Evolutionary conservation across 2,797 vertebrate species (phyloP), one percentile per base, ranked within the genome.

Genomic region (Hydrophis major): DNA sequence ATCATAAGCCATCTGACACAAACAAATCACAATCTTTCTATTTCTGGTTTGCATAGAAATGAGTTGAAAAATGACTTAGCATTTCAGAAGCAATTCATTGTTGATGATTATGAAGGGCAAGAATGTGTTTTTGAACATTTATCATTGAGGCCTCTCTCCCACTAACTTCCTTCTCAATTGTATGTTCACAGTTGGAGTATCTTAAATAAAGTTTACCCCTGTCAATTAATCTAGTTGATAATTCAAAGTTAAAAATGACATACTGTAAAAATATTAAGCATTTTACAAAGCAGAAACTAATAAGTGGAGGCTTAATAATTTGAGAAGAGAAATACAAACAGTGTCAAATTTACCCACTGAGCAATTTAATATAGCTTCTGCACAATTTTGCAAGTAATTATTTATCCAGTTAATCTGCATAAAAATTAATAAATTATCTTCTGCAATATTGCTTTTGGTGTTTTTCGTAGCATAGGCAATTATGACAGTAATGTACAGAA

Each of bases 361-460:
- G 95, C 96, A 95, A 91, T 97, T 97, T 95, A 96, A 92, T 91
- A 56, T 91, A 94, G 96, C 95, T 96, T 96, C 94, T 91, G 83
- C 87, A 93, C 96, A 96, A 96, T 97, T 96, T 96, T 95, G 93
- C 96, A 95, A 95, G 95, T 95, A 91, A 92, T 96, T 95, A 95
- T 97, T 95, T 95, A 93, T 95, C 93, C 83, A 93, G 94, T 95
- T 96, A 97, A 91, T 10, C 91, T 56, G 89, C 96, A 94, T 93
- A 95, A 96, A 94, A 95, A 94, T 28, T 94, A 94, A 96, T 95
- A 95, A 95, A 94, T 94, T 47, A 96, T 89, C 94, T 95, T 87
- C 93, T 10, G 27, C 89, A 93, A 91, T 74, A 94, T 93, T 0
- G 1, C 90, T 96, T 96, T 95, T 93, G 78, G 90, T 96, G 89